Evolutionary conservation across 2,888 invertebrate species (phyloP), one percentile per base, ranked within the genome.

Genomic region (Thelaira solivaga): DNA sequence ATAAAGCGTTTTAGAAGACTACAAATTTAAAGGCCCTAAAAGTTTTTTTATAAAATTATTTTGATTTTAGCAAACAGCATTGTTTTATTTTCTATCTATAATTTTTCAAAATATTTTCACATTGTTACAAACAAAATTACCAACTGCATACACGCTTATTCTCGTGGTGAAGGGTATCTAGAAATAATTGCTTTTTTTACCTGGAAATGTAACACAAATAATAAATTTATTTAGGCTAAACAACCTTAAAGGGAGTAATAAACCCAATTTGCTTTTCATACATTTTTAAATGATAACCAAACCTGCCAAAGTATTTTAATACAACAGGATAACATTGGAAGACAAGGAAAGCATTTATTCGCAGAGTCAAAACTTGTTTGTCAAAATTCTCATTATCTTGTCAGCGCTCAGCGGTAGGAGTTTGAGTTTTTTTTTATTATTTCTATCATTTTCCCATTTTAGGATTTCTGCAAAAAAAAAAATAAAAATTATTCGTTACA

Each of bases 251-350:
- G 26, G 81, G 34, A 82, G 81, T 83, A 85, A 84, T 83, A 85
- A 83, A 83, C 83, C 82, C 83, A 85, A 84, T 84, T 85, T 85
- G 81, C 82, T 84, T 79, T 79, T 64, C 71, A 80, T 80, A 81
- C 80, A 83, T 81, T 82, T 77, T 80, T 53, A 20, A 71, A 65
- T 41, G 51, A 53, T 55, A 62, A 22, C n/a, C 41, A 39, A 34
- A 22, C 31, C 57, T 57, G 5, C 34, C 43, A 36, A 7, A 10
- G 26, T 16, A 16, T 0, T 39, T 26, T 18, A 39, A 43, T 18
- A 22, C 34, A 53, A 51, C 51, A 29, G 18, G 26, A 36, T 57
- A 2, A 22, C 26, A 8, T n/a, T n/a, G n/a, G n/a, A n/a, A n/a
- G n/a, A n/a, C n/a, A n/a, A n/a, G n/a, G n/a, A n/a, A n/a, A n/a